phyloP scores from a whole-genome alignment of 2,888 invertebrate genomes.

The Stratiomys singularior region DNA sequence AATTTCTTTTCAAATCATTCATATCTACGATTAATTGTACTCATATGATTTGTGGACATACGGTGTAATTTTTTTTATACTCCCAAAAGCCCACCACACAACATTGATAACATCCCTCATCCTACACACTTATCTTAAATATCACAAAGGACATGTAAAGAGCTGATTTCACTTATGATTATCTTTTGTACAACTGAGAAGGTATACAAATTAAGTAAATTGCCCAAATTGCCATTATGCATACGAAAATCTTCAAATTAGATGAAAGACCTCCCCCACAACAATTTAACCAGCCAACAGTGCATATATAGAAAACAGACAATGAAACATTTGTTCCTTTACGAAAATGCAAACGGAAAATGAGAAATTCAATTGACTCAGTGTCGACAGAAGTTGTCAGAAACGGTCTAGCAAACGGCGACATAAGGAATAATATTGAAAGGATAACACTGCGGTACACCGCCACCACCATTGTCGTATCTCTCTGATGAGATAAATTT shows the following conservation, averaged over 20 bases:
- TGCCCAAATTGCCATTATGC: constrained; percentile 43
- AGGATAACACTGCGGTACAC: constrained; percentile 42
- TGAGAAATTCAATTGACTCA: constrained; percentile 39
- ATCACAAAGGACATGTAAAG: constrained; percentile 45
- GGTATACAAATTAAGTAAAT: constrained; percentile 43
- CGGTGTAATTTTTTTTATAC: no score
- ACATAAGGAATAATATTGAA: constrained; percentile 39
- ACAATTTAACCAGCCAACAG: constrained; percentile 13
- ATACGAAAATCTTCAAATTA: constrained; percentile 45
- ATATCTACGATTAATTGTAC: neutral
- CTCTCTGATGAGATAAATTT: constrained; percentile 42
- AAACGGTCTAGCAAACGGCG: constrained; percentile 38
- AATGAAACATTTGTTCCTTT: constrained; percentile 18
- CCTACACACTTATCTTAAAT: constrained; percentile 26
- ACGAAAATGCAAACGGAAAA: constrained; percentile 26
- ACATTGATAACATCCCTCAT: no score
- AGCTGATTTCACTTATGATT: constrained; percentile 44
- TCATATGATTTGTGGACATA: no score
- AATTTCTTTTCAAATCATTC: no score
- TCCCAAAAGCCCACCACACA: no score
- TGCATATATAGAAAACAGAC: constrained; percentile 15
- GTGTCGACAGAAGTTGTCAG: constrained; percentile 44
- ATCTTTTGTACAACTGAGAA: constrained; percentile 39
- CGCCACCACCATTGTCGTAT: constrained; percentile 25
- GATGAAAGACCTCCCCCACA: constrained; percentile 39